Conservation (phyloP, 2,888 invertebrate species). For the Notocelia uddmanniana region DNA sequence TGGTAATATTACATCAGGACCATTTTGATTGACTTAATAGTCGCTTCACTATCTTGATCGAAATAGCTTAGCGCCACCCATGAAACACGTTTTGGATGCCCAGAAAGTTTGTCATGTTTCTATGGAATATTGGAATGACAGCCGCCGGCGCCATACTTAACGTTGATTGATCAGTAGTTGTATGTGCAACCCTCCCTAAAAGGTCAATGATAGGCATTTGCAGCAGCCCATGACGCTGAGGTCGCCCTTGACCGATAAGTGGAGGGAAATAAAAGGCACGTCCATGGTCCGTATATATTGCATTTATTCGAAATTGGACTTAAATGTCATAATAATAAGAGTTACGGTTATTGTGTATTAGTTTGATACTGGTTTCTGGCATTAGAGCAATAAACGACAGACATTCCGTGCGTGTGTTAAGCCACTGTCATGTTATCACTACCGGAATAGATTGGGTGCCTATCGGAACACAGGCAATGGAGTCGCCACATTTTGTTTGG, state of each 20-base stretch:
- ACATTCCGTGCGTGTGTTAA: slow-evolving; percentile 1
- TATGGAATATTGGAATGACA: too few species aligned
- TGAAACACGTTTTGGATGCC: too few species aligned
- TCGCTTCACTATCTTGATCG: too few species aligned
- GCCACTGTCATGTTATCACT: slow-evolving; percentile 23
- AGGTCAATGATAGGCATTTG: not conserved
- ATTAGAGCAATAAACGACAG: slow-evolving; percentile 12
- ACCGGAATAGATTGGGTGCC: slow-evolving; percentile 21
- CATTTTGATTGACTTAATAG: too few species aligned
- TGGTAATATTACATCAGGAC: too few species aligned
- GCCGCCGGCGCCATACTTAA: too few species aligned
- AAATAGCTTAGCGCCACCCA: too few species aligned
- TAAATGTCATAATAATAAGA: not conserved
- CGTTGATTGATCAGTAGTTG: too few species aligned
- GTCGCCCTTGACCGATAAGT: not conserved
- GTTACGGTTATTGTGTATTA: not conserved
- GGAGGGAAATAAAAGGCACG: not conserved
- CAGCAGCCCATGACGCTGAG: not conserved
- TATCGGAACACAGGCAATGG: slow-evolving; percentile 20
- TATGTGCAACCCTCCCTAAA: too few species aligned
- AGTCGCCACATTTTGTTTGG: not conserved
- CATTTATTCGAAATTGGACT: not conserved
- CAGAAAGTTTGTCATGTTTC: too few species aligned
- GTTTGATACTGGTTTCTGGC: not conserved
- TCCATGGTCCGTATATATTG: not conserved